Evolutionary conservation across 2,113 vertebrate genomes (phyloP).

Genomic region (Nettapus auritus): DNA sequence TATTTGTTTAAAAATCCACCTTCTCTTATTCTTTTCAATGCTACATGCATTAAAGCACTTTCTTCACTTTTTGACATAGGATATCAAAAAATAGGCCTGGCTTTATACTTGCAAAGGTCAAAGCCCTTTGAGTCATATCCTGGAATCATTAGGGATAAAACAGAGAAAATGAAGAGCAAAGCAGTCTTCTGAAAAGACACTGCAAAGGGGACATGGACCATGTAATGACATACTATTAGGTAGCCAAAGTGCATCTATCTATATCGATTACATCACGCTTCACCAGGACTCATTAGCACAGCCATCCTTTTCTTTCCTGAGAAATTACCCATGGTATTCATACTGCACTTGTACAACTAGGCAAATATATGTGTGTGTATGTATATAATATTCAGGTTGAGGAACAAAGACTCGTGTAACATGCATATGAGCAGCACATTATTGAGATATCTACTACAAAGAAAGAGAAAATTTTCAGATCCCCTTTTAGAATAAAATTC

Average conservation of each 20-base stretch:
- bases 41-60: neutral
- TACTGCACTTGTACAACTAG: neutral
- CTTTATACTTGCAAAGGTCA: neutral
- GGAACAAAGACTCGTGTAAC: neutral
- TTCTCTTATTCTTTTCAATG: neutral
- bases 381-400: fast-evolving
- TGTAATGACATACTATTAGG: neutral
- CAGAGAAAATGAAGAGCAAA: neutral
- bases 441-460: neutral
- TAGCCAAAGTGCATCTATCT: neutral
- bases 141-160: neutral
- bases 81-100: neutral
- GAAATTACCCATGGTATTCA: neutral
- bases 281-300: neutral
- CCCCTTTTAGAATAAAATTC: neutral
- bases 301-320: neutral
- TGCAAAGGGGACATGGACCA: neutral
- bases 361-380: neutral
- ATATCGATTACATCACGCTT: neutral
- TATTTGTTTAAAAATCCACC: neutral
- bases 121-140: neutral
- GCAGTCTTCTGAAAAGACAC: neutral
- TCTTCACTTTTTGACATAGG: neutral
- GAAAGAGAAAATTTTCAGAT: neutral
- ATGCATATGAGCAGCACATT: neutral